A percentile compares a stretch with the other conserved stretches of the same genome.
Evolutionary conservation across 1,140 invertebrate genomes (phyloP).

Genomic region (Hirudo medicinalis): DNA sequence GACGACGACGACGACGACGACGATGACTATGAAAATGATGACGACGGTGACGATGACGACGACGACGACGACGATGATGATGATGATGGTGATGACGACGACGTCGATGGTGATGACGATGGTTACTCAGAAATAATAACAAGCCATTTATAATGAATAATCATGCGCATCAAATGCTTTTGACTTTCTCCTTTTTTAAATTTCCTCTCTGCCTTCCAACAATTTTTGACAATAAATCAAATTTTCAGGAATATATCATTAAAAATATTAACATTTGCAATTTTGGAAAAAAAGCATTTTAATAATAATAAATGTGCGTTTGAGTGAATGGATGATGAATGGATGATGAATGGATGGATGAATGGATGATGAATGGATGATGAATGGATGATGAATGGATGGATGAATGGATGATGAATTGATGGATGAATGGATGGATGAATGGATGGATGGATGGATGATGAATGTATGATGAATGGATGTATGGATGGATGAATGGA

Average conservation of each 20-base stretch:
- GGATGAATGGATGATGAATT: not conserved
- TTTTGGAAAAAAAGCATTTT: too few relatives aligned
- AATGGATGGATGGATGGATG: not conserved
- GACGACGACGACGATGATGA: constrained; percentile 7
- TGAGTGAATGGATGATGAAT: not conserved
- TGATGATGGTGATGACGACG: not conserved
- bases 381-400: not conserved
- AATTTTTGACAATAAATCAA: too few relatives aligned
- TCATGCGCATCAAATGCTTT: too few relatives aligned
- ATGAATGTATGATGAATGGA: not conserved
- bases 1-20: constrained; percentile 46
- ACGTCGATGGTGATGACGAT: not conserved
- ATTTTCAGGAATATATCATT: too few relatives aligned
- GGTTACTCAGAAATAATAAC: not conserved
- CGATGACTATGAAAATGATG: constrained; percentile 59
- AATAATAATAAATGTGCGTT: not conserved
- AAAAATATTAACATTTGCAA: too few relatives aligned
- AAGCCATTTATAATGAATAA: too few relatives aligned
- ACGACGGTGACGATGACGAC: constrained; percentile 60
- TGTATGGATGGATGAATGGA: too few relatives aligned
- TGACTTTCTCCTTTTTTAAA: too few relatives aligned
- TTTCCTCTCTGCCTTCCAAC: too few relatives aligned
- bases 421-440: not conserved
- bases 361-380: not conserved
- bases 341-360: not conserved